Percentiles rank a stretch among this genome's conserved stretches.
Conservation (phyloP, 2,113 vertebrate species). For the Reinhardtius hippoglossoides region DNA sequence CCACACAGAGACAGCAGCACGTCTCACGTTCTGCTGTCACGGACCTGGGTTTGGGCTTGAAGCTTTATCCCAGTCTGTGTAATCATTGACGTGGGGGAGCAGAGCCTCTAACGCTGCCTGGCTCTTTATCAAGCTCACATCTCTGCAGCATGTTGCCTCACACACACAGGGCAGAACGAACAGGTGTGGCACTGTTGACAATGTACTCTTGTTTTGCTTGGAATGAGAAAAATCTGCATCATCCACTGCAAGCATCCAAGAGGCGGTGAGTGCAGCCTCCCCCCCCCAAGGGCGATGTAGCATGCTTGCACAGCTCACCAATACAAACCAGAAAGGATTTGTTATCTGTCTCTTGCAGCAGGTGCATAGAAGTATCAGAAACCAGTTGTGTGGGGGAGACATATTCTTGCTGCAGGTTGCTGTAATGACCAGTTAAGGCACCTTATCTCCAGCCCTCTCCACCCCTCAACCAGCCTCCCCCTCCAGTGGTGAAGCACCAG, state of each 20-base stretch:
- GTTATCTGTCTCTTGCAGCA: slow-evolving; percentile 42
- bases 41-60: background rate
- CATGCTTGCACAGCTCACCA: slow-evolving; percentile 22
- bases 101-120: background rate
- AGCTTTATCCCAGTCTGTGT: slow-evolving; percentile 8
- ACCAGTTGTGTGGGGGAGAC: slow-evolving; percentile 45
- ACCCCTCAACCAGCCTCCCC: background rate
- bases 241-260: slow-evolving; percentile 20
- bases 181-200: slow-evolving; percentile 53
- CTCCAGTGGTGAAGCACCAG: slow-evolving; percentile 3
- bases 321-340: slow-evolving; percentile 35
- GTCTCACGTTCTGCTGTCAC: background rate
- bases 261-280: slow-evolving; percentile 20
- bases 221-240: slow-evolving; percentile 28
- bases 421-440: slow-evolving; percentile 34
- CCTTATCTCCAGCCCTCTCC: slow-evolving; percentile 31
- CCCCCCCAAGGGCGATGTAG: slow-evolving; percentile 23
- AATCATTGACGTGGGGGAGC: background rate
- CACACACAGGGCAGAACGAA: background rate
- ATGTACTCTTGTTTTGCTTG: slow-evolving; percentile 5
- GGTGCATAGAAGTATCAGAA: slow-evolving; percentile 53
- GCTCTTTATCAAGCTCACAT: no score
- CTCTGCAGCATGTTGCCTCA: no score
- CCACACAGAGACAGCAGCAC: background rate
- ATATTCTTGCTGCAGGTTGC: slow-evolving; percentile 30